phyloP scores from a whole-genome alignment of 35 echinoderm and acorn worm genomes.

The Ophioderma brevispina region DNA sequence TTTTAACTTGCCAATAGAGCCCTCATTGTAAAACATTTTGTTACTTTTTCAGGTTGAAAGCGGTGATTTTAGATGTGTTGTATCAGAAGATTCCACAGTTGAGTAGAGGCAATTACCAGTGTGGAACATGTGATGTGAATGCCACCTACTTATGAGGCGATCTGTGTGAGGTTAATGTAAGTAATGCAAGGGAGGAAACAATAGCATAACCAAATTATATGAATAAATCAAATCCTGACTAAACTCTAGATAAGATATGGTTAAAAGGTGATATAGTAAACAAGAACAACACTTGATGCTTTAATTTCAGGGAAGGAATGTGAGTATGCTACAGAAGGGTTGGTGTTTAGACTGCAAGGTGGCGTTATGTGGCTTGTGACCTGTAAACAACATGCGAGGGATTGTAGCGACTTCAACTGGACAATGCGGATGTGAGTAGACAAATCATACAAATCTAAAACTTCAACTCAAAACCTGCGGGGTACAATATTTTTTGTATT shows the following conservation, averaged over 20 bases:
- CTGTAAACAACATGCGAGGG: conserved; percentile 79
- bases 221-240: too few relatives aligned
- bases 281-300: too few relatives aligned
- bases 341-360: conserved; percentile 35
- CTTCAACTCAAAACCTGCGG: too few relatives aligned
- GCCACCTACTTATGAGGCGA: conserved; percentile 89
- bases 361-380: conserved; percentile 78
- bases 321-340: conserved; percentile 64
- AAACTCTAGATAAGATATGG: too few relatives aligned
- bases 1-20: too few relatives aligned
- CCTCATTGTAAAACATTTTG: too few relatives aligned
- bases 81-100: conserved; percentile 18
- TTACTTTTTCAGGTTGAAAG: conserved; percentile 81
- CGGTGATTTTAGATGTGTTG: conserved; percentile 77
- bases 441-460: too few relatives aligned
- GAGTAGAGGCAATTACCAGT: conserved; percentile 37
- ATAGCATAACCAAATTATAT: too few relatives aligned
- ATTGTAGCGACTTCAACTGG: conserved; percentile 83
- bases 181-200: too few relatives aligned
- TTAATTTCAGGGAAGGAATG: too few relatives aligned
- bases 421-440: conserved; percentile 87
- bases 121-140: conserved; percentile 90
- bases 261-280: too few relatives aligned
- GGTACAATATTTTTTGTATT: too few relatives aligned
- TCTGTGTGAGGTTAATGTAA: conserved; percentile 93